These are phyloP conservation scores for Acronicta psi DNA, from an alignment of 2,888 invertebrate genomes.

Conservation along the genomic window DNA sequence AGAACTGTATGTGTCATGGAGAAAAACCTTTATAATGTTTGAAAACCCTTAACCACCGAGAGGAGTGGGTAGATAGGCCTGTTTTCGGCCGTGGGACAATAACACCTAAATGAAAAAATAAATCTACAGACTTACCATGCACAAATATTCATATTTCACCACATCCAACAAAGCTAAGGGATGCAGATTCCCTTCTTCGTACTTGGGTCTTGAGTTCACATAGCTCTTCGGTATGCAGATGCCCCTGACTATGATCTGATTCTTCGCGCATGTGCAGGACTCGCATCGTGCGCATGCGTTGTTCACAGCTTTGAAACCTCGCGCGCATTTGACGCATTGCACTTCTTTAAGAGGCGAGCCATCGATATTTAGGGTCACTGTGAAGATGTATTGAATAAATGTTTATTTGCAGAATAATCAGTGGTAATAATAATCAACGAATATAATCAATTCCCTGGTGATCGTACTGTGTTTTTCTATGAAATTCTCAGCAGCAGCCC, in stretches of 20 bases:
- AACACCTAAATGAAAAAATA: too few species aligned
- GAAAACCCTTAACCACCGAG: too few species aligned
- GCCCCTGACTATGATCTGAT: conserved; percentile 71
- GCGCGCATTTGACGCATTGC: conserved; percentile 80
- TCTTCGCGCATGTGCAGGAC: conserved; percentile 70
- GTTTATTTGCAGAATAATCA: too few species aligned
- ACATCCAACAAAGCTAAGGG: conserved; percentile 71
- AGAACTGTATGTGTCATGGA: too few species aligned
- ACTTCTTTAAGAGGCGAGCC: conserved; percentile 81
- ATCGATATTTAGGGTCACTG: conserved; percentile 82
- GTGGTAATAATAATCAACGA: too few species aligned
- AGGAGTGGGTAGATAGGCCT: too few species aligned
- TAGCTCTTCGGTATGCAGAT: conserved; percentile 75
- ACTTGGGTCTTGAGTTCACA: conserved; percentile 73
- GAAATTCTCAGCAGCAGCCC: too few species aligned
- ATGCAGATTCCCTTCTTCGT: conserved; percentile 71
- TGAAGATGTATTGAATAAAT: conserved; percentile 4
- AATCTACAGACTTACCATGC: conserved; percentile 76
- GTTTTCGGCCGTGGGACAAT: too few species aligned
- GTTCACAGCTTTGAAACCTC: conserved; percentile 68
- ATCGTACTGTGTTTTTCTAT: too few species aligned
- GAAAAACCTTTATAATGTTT: too few species aligned
- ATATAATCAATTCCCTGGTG: too few species aligned
- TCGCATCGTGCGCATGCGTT: conserved; percentile 77
- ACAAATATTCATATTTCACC: conserved; percentile 79